Evolutionary conservation across 2,797 vertebrate species (phyloP).

Genomic region (Gallirallus australis): DNA sequence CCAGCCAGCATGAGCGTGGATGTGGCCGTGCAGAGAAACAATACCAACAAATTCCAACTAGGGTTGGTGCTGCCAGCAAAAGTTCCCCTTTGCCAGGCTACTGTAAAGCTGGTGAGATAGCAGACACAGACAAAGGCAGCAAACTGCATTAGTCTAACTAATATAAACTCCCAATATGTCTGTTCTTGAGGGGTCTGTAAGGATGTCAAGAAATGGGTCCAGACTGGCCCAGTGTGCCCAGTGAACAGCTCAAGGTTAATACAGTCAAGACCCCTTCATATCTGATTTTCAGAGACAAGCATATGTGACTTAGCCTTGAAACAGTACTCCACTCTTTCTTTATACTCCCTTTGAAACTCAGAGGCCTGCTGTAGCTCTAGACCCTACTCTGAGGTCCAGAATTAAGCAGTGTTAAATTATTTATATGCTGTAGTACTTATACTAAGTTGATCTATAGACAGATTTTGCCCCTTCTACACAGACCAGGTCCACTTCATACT

Average conservation of each 20-base stretch:
- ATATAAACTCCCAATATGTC: not conserved
- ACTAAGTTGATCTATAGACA: not conserved
- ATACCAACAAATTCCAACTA: rapidly evolving
- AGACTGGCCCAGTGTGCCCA: not conserved
- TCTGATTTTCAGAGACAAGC: not conserved
- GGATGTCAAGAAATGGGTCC: not conserved
- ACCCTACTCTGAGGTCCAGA: not conserved
- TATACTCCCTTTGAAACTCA: not conserved
- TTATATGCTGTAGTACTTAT: not conserved
- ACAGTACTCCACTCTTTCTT: not conserved
- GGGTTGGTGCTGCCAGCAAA: not conserved
- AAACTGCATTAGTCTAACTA: not conserved
- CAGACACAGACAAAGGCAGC: not conserved
- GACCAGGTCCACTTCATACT: not conserved
- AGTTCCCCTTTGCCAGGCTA: not conserved
- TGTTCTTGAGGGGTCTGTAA: not conserved
- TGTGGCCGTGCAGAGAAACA: rapidly evolving
- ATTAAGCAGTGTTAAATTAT: not conserved
- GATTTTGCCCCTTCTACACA: not conserved
- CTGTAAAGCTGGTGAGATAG: not conserved
- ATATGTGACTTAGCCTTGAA: not conserved
- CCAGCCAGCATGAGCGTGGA: rapidly evolving
- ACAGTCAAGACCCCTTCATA: not conserved
- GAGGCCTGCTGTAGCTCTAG: not conserved
- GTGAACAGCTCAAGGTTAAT: not conserved